Conservation (phyloP, 2,797 vertebrate species). For the Intellagama lesueurii region DNA sequence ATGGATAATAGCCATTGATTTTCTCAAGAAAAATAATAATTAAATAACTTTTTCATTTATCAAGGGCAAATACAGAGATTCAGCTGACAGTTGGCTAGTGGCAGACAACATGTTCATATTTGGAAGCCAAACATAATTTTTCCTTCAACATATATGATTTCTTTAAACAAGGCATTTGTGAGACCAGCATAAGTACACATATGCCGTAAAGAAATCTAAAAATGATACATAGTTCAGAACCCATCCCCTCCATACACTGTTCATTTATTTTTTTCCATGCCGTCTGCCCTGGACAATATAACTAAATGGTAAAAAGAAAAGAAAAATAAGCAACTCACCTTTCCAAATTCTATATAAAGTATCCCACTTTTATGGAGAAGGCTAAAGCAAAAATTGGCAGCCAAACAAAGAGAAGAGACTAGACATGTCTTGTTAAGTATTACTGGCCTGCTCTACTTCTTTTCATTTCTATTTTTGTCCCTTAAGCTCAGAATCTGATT, state of each 20-base stretch:
- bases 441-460: constrained; percentile 83
- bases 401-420: constrained; percentile 64
- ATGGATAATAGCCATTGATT: background rate
- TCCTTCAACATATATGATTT: constrained; percentile 3
- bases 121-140: background rate
- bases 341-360: constrained; percentile 52
- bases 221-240: constrained; percentile 43
- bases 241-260: constrained; percentile 26
- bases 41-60: background rate
- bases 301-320: constrained; percentile 17
- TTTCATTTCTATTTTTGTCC: constrained; percentile 87
- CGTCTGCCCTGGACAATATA: constrained; percentile 25
- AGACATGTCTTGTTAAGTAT: constrained; percentile 45
- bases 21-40: background rate
- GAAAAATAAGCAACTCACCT: constrained; percentile 51
- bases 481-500: constrained; percentile 90
- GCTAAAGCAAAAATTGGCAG: constrained; percentile 55
- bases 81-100: background rate
- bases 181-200: constrained; percentile 7
- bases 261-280: constrained; percentile 43
- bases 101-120: background rate
- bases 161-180: constrained; percentile 31
- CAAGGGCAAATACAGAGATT: constrained; percentile 24
- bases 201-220: constrained; percentile 49
- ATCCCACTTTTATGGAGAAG: constrained; percentile 42